A percentile compares a stretch with the other conserved stretches of the same genome.
phyloP scores from a whole-genome alignment of 2,888 invertebrate genomes.

The Osedax frankpressi region DNA sequence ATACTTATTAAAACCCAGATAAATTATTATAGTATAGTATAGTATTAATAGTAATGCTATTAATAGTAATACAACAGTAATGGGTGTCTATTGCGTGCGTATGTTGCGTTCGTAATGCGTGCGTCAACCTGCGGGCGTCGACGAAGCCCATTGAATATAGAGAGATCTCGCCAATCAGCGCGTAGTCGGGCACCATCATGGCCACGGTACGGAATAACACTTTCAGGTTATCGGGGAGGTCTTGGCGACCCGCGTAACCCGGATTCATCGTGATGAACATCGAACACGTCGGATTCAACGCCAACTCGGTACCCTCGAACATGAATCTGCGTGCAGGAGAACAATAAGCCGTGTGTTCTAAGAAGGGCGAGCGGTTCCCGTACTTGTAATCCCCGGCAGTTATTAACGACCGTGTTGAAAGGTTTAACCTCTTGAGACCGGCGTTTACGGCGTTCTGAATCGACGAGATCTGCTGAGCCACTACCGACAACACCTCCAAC shows the following conservation, averaged over 20 bases:
- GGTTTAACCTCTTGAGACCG: constrained; percentile 60
- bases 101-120: no score
- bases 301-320: constrained; percentile 50
- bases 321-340: constrained; percentile 53
- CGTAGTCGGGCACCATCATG: constrained; percentile 49
- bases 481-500: constrained; percentile 77
- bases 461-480: constrained; percentile 81
- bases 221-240: constrained; percentile 47
- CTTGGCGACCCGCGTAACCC: constrained; percentile 48
- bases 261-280: constrained; percentile 49
- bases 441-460: constrained; percentile 76
- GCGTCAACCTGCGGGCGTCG: constrained; percentile 50
- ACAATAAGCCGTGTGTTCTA: constrained; percentile 16
- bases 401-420: no score
- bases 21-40: no score
- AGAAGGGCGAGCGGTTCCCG: no score
- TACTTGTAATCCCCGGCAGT: no score
- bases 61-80: no score
- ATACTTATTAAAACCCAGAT: no score
- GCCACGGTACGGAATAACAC: constrained; percentile 50
- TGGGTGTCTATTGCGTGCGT: no score
- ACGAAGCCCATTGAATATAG: constrained; percentile 48
- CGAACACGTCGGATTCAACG: constrained; percentile 45
- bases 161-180: constrained; percentile 47
- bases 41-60: no score